Percentiles rank a stretch among this genome's conserved stretches.
These are phyloP conservation scores for Dyspetes luteomarginatus DNA, from an alignment of 2,888 invertebrate genomes.

Conservation along the genomic window DNA sequence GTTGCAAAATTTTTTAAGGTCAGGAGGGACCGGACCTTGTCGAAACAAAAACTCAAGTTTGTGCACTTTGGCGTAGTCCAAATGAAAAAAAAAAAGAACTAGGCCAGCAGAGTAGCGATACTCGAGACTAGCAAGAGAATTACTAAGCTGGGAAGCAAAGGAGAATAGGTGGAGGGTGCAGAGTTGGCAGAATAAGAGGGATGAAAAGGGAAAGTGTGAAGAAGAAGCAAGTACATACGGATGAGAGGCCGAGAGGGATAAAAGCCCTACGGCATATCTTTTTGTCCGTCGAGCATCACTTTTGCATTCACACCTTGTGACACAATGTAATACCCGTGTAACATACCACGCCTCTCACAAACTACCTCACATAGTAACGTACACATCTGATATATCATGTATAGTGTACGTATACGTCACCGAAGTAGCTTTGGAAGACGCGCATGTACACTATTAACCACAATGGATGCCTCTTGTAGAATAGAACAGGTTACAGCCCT, in stretches of 20 bases:
- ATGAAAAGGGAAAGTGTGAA: slow-evolving; percentile 42
- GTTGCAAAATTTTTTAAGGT: slow-evolving; percentile 21
- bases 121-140: slow-evolving; percentile 51
- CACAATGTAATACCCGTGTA: slow-evolving; percentile 37
- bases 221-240: slow-evolving; percentile 40
- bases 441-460: slow-evolving; percentile 45
- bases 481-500: slow-evolving; percentile 27
- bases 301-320: slow-evolving; percentile 45
- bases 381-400: no score
- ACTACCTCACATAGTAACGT: slow-evolving; percentile 22
- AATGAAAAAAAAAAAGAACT: slow-evolving; percentile 24
- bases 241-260: slow-evolving; percentile 5
- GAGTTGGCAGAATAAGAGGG: slow-evolving; percentile 18
- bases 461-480: slow-evolving; percentile 38
- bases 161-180: slow-evolving; percentile 1
- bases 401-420: neutral
- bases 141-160: slow-evolving; percentile 12
- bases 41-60: slow-evolving; percentile 14
- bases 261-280: slow-evolving; percentile 41
- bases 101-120: slow-evolving; percentile 48
- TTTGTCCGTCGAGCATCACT: slow-evolving; percentile 54
- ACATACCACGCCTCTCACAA: neutral
- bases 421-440: slow-evolving; percentile 13
- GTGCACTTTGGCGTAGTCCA: neutral
- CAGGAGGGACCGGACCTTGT: slow-evolving; percentile 39